phyloP scores from a whole-genome alignment of 2,797 vertebrate genomes.

The Phrynocephalus guinanensis region DNA sequence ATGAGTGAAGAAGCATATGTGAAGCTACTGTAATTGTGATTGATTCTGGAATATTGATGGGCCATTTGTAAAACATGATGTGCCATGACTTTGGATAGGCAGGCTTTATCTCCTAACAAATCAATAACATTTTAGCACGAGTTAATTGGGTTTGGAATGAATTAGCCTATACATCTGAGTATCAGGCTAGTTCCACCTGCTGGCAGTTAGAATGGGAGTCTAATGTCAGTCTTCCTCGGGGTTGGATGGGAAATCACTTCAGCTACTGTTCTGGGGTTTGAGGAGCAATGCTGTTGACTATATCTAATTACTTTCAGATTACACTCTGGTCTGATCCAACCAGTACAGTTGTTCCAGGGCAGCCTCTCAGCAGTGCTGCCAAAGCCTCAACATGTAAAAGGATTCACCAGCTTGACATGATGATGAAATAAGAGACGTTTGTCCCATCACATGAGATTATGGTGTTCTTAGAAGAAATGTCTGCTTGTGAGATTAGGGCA shows the following conservation, averaged over 20 bases:
- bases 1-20: background rate
- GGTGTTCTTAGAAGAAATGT: background rate
- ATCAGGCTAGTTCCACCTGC: background rate
- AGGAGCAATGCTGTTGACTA: background rate
- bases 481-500: background rate
- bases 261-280: constrained; percentile 10
- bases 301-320: background rate
- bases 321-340: background rate
- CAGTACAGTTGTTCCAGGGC: background rate
- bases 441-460: background rate
- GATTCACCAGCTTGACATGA: background rate
- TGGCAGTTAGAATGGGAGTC: background rate
- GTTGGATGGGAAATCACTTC: background rate
- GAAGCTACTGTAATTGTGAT: background rate
- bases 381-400: background rate
- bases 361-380: background rate
- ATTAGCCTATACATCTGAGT: background rate
- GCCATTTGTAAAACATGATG: background rate
- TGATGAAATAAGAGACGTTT: background rate
- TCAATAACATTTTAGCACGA: background rate
- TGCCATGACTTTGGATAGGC: background rate
- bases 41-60: background rate
- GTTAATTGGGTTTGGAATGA: background rate
- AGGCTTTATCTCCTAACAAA: background rate
- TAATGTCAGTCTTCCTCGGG: background rate